phyloP scores from a whole-genome alignment of 2,113 vertebrate genomes.

The Hucho hucho region DNA sequence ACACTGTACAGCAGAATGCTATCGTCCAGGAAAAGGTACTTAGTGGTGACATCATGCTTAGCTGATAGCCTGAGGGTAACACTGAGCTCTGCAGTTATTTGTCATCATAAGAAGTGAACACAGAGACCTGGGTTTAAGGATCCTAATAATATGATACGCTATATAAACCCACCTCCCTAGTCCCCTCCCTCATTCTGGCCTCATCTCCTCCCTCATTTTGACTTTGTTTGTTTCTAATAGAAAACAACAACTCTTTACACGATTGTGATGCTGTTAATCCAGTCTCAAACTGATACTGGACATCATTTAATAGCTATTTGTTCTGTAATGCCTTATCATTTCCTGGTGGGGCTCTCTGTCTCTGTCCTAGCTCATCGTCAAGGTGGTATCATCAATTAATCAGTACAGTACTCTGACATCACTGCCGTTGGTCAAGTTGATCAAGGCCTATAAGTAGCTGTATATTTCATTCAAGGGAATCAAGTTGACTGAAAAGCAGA shows the following conservation, averaged over 20 bases:
- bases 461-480: not conserved
- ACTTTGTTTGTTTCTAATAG: conserved; percentile 15
- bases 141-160: not conserved
- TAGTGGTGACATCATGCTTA: conserved; percentile 32
- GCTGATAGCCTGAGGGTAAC: not conserved
- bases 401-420: not conserved
- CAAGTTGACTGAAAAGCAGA: not conserved
- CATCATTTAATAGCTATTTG: not conserved
- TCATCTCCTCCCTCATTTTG: not conserved
- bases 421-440: not conserved
- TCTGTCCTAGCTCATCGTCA: conserved; percentile 25
- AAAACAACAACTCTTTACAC: conserved; percentile 13
- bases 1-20: not conserved
- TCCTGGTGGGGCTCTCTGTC: conserved; percentile 40
- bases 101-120: not conserved
- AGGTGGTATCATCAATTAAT: not conserved
- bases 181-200: not conserved
- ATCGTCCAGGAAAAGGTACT: not conserved
- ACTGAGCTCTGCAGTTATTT: not conserved
- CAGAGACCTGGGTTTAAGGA: not conserved
- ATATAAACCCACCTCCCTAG: not conserved
- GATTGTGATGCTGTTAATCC: conserved; percentile 32
- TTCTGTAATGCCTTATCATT: conserved; percentile 48
- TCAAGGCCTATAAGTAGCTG: not conserved
- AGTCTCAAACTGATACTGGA: conserved; percentile 16